phyloP scores from a whole-genome alignment of 2,113 vertebrate genomes.

The Burhinus bistriatus region DNA sequence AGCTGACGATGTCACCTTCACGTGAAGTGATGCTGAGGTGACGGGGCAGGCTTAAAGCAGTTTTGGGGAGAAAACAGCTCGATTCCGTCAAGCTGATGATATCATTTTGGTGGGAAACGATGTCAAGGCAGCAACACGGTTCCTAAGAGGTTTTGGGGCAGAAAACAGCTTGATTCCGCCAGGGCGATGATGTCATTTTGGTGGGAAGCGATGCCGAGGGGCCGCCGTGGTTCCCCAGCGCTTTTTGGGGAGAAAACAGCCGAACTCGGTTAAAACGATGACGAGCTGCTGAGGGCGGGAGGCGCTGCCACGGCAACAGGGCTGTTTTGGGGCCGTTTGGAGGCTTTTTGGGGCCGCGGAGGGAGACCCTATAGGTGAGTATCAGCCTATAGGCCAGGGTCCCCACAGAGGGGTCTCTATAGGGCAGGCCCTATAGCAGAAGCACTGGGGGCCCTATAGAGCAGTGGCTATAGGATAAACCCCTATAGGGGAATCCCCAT shows the following conservation, averaged over 20 bases:
- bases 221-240: not conserved
- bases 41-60: not conserved
- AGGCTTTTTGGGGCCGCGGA: no score
- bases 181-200: no score
- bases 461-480: not conserved
- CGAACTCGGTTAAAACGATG: not conserved
- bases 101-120: accelerated
- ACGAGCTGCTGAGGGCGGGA: not conserved
- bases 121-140: not conserved
- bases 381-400: no score
- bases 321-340: not conserved
- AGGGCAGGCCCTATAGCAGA: not conserved
- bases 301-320: not conserved
- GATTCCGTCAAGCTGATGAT: not conserved
- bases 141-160: no score
- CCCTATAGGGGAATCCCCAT: no score
- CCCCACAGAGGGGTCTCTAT: no score
- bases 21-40: not conserved
- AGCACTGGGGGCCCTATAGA: not conserved
- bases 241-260: not conserved
- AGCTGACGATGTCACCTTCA: not conserved
- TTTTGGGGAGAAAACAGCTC: not conserved
- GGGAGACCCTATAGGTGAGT: no score
- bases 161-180: not conserved
- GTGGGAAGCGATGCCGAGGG: not conserved